Percentiles rank a stretch among this genome's conserved stretches.
These are phyloP conservation scores for Ariolimax columbianus DNA, from an alignment of 2,888 invertebrate genomes.

Conservation along the genomic window DNA sequence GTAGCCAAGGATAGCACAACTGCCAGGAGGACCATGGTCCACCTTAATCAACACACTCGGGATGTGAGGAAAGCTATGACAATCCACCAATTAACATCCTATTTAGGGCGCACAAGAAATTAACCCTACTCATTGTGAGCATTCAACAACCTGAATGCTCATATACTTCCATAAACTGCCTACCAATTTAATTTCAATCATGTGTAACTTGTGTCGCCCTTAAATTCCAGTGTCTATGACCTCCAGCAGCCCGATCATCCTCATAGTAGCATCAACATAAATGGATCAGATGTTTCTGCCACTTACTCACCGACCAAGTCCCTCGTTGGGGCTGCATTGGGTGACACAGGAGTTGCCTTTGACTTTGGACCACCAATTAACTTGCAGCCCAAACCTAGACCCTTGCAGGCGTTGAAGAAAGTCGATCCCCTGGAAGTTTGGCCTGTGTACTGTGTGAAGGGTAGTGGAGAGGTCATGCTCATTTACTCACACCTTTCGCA, in stretches of 20 bases:
- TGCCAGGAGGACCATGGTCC: no score
- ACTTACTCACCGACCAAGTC: conserved; percentile 61
- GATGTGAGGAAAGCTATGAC: no score
- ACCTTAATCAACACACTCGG: no score
- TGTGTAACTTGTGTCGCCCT: not conserved
- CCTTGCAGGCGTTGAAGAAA: conserved; percentile 35
- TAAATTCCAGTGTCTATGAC: conserved; percentile 73
- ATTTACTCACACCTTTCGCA: conserved; percentile 59
- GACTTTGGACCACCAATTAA: conserved; percentile 84
- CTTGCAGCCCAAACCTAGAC: conserved; percentile 57
- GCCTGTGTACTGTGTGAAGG: conserved; percentile 89
- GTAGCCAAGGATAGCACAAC: no score
- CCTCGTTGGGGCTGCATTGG: conserved; percentile 83
- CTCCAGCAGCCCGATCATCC: conserved; percentile 73
- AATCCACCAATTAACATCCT: no score
- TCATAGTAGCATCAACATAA: conserved; percentile 63
- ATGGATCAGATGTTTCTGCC: conserved; percentile 56
- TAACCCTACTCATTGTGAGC: no score
- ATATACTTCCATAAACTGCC: no score
- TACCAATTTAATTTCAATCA: no score
- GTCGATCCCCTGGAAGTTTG: conserved; percentile 78
- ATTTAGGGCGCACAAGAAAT: no score
- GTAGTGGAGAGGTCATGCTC: conserved; percentile 87
- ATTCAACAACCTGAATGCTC: no score
- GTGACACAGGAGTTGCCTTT: conserved; percentile 92